These are phyloP conservation scores for Parochlus steinenii DNA, from an alignment of 2,888 invertebrate genomes.

Conservation along the genomic window DNA sequence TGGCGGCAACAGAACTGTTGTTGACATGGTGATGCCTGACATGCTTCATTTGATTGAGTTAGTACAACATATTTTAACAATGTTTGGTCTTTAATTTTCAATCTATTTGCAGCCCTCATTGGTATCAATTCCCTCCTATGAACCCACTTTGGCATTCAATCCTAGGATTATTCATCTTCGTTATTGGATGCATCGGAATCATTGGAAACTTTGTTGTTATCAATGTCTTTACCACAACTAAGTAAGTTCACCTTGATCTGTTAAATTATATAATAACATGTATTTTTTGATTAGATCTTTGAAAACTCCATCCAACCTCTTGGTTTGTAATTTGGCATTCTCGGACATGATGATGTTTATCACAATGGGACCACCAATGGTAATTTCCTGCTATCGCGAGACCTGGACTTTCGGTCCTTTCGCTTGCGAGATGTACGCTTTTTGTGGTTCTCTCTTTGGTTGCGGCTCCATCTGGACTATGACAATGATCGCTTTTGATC, in stretches of 20 bases:
- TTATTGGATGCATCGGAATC: slow-evolving; percentile 33
- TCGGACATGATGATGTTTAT: slow-evolving; percentile 85
- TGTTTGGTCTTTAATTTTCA: slow-evolving; percentile 14
- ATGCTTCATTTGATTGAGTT: slow-evolving; percentile 55
- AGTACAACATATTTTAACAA: slow-evolving; percentile 46
- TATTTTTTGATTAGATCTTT: slow-evolving; percentile 32
- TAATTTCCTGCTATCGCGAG: slow-evolving; percentile 20
- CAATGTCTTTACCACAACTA: slow-evolving; percentile 29
- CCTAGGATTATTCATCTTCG: slow-evolving; percentile 42
- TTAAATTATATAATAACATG: background rate
- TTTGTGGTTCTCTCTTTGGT: slow-evolving; percentile 46
- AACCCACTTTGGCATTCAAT: slow-evolving; percentile 41
- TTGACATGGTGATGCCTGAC: slow-evolving; percentile 49
- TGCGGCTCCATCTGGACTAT: slow-evolving; percentile 49
- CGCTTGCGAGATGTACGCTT: slow-evolving; percentile 22
- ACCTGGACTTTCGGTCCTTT: slow-evolving; percentile 33
- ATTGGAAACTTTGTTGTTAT: slow-evolving; percentile 29
- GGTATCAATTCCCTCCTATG: slow-evolving; percentile 40
- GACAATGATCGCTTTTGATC: slow-evolving; percentile 44
- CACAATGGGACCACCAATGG: slow-evolving; percentile 65
- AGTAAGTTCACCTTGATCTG: slow-evolving; percentile 13
- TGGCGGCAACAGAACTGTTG: slow-evolving; percentile 40
- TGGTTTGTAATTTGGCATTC: slow-evolving; percentile 81
- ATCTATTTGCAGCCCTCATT: no score
- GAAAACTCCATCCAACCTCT: slow-evolving; percentile 77